Percentiles rank a stretch among this genome's conserved stretches.
phyloP scores from a whole-genome alignment of 2,888 invertebrate species.

The Cephus spinipes region DNA sequence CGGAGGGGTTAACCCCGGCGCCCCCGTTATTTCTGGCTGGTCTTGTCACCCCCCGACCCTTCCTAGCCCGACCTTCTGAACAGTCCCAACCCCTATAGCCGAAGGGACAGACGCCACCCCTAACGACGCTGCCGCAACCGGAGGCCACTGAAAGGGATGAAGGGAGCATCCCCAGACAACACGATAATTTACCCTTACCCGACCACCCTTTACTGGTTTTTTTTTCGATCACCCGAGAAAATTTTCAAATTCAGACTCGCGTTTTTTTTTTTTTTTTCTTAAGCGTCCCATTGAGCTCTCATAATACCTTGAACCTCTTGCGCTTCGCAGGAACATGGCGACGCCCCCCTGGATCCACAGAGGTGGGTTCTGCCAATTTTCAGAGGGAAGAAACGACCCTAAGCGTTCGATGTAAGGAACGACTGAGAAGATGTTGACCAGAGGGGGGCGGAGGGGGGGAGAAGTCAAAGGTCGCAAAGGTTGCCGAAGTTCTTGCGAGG shows the following conservation, averaged over 20 bases:
- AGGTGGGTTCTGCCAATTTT: not conserved
- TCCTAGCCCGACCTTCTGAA: not conserved
- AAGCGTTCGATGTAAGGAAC: not conserved
- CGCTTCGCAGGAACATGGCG: too few relatives aligned
- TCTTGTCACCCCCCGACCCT: not conserved
- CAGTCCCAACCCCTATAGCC: not conserved
- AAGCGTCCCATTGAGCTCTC: too few relatives aligned
- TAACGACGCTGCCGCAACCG: not conserved
- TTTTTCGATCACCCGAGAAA: too few relatives aligned
- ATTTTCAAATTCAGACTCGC: too few relatives aligned
- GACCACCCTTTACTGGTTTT: too few relatives aligned
- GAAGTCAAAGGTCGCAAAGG: too few relatives aligned
- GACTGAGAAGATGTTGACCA: not conserved
- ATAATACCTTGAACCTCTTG: too few relatives aligned
- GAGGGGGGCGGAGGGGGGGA: not conserved
- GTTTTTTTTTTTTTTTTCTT: too few relatives aligned
- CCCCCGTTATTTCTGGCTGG: not conserved
- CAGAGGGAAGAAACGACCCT: not conserved
- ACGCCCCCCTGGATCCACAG: too few relatives aligned
- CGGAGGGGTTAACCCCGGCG: not conserved
- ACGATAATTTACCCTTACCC: too few relatives aligned
- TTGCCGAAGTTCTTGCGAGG: too few relatives aligned
- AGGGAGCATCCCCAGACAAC: too few relatives aligned
- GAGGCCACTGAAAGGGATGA: not conserved
- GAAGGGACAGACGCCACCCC: not conserved